These are phyloP conservation scores for Ganaspis sp. DNA, from an alignment of 1,140 invertebrate genomes.

Conservation along the genomic window DNA sequence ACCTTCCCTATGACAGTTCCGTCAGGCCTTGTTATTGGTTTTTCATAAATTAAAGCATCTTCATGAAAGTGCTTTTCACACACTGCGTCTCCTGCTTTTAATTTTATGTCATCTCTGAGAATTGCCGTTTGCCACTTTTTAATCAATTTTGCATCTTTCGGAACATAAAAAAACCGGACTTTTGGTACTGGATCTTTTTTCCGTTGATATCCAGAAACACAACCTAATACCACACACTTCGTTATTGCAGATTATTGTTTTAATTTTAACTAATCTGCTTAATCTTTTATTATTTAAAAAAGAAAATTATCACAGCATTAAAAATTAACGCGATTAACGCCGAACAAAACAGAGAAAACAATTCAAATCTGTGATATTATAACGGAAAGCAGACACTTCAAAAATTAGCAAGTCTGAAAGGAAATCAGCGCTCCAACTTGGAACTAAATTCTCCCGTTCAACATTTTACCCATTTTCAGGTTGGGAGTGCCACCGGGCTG, in stretches of 20 bases:
- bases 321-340: too few relatives aligned
- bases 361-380: too few relatives aligned
- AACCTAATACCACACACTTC: background rate
- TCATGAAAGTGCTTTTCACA: background rate
- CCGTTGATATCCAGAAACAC: background rate
- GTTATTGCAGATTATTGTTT: background rate
- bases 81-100: background rate
- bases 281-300: too few relatives aligned
- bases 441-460: too few relatives aligned
- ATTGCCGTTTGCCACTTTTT: background rate
- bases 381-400: too few relatives aligned
- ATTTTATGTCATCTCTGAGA: background rate
- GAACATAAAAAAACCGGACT: background rate
- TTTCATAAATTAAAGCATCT: background rate
- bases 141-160: background rate
- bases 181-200: background rate
- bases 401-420: too few relatives aligned
- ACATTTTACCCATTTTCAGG: too few relatives aligned
- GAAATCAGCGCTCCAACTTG: too few relatives aligned
- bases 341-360: too few relatives aligned
- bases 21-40: background rate
- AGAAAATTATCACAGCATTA: too few relatives aligned
- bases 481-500: too few relatives aligned
- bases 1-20: background rate
- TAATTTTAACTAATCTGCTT: too few relatives aligned